phyloP scores from a whole-genome alignment of 2,888 invertebrate genomes.

The Drosophila anomelani region DNA sequence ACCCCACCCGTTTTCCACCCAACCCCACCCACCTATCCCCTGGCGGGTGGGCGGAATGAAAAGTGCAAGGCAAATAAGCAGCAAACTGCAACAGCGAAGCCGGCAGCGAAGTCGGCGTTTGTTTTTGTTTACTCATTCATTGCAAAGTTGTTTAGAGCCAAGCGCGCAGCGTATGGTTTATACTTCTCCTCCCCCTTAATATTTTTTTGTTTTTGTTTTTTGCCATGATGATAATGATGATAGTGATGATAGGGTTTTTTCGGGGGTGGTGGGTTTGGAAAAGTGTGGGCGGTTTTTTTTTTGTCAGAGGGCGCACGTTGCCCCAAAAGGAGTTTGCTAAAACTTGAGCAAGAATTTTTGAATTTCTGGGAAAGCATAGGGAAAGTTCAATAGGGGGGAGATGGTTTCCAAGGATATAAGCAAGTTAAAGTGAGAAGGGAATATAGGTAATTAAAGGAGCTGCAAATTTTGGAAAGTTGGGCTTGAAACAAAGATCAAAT shows the following conservation, averaged over 20 bases:
- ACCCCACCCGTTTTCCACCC: background rate
- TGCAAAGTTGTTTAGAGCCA: constrained; percentile 73
- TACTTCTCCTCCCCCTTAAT: constrained; percentile 1
- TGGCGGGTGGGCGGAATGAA: constrained; percentile 50
- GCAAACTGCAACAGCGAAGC: constrained; percentile 50
- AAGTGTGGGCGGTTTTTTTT: background rate
- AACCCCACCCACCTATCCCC: constrained; percentile 26
- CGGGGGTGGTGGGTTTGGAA: background rate
- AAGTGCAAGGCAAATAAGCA: constrained; percentile 74
- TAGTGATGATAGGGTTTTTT: constrained; percentile 24
- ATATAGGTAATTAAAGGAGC: constrained; percentile 1
- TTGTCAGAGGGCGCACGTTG: background rate
- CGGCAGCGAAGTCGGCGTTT: constrained; percentile 64
- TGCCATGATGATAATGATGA: constrained; percentile 23
- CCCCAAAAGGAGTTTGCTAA: constrained; percentile 35
- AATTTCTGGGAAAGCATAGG: constrained; percentile 8
- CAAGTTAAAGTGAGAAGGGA: background rate
- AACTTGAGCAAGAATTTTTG: constrained; percentile 71
- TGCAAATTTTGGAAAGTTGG: background rate
- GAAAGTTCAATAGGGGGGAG: constrained; percentile 12
- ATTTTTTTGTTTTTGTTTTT: background rate
- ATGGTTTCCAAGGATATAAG: constrained; percentile 2
- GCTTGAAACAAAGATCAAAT: background rate
- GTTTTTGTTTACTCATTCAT: constrained; percentile 79
- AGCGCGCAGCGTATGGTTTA: constrained; percentile 56